These are phyloP conservation scores for Petroica traversi DNA, from an alignment of 2,113 vertebrate genomes.

Conservation along the genomic window DNA sequence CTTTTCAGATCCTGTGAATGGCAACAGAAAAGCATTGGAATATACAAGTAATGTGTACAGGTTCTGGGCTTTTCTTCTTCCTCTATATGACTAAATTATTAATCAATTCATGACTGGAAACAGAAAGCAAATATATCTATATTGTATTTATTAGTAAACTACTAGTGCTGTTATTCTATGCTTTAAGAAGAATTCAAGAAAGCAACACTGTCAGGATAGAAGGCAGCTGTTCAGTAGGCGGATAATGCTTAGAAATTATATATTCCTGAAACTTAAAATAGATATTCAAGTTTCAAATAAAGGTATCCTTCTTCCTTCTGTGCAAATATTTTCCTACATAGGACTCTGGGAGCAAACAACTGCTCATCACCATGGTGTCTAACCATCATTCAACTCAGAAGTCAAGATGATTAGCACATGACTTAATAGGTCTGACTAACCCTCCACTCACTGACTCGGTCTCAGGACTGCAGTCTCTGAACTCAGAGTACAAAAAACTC, in stretches of 20 bases:
- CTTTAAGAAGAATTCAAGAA: conserved; percentile 19
- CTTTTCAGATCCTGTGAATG: neutral
- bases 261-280: conserved; percentile 62
- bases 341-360: conserved; percentile 9
- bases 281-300: conserved; percentile 47
- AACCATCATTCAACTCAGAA: neutral
- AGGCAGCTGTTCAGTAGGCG: conserved; percentile 66
- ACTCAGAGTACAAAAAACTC: neutral
- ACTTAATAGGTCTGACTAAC: neutral
- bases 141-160: neutral
- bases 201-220: neutral
- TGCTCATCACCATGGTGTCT: neutral
- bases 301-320: conserved; percentile 28
- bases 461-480: neutral
- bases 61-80: neutral
- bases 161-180: neutral
- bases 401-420: neutral
- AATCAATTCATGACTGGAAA: neutral
- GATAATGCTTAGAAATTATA: conserved; percentile 53
- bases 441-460: neutral
- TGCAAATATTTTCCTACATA: conserved; percentile 42
- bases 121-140: neutral
- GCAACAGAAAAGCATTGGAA: neutral
- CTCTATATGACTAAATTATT: neutral
- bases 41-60: neutral